Conservation (phyloP, 1,140 invertebrate genomes). For the Leptopilina boulardi region DNA sequence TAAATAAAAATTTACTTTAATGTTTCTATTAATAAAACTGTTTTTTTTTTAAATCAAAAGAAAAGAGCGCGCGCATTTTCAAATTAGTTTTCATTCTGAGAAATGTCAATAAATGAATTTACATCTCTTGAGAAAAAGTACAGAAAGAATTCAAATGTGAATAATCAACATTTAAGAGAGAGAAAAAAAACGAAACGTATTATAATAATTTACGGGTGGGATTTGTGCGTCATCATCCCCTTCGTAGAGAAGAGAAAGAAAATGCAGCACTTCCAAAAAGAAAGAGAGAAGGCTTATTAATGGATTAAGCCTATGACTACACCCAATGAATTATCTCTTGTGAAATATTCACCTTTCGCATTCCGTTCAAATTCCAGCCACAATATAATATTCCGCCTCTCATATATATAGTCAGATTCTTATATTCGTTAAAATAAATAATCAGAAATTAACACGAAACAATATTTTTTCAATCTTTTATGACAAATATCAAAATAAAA, state of each 20-base stretch:
- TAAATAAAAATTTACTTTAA: neutral
- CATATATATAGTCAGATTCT: neutral
- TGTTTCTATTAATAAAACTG: neutral
- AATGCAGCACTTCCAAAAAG: neutral
- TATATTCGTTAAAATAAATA: neutral
- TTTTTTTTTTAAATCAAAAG: neutral
- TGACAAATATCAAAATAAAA: no score
- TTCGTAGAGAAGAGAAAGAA: constrained; percentile 37
- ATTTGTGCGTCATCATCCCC: constrained; percentile 54
- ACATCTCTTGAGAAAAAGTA: neutral
- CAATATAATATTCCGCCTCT: constrained; percentile 44
- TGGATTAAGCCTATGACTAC: constrained; percentile 58
- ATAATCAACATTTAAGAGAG: constrained; percentile 52
- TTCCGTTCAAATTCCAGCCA: constrained; percentile 47
- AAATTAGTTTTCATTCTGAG: neutral
- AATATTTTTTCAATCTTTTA: neutral
- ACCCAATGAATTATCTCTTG: constrained; percentile 61
- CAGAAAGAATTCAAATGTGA: neutral
- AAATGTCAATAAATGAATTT: neutral
- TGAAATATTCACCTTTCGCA: constrained; percentile 47
- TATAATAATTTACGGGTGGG: constrained; percentile 60
- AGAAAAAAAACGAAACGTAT: constrained; percentile 47
- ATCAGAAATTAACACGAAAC: neutral
- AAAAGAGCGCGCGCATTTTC: no score
- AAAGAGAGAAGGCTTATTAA: constrained; percentile 58